Base-by-base conservation (phyloP, 2,888 invertebrate species). In the Acanthosepion lycidas region DNA sequence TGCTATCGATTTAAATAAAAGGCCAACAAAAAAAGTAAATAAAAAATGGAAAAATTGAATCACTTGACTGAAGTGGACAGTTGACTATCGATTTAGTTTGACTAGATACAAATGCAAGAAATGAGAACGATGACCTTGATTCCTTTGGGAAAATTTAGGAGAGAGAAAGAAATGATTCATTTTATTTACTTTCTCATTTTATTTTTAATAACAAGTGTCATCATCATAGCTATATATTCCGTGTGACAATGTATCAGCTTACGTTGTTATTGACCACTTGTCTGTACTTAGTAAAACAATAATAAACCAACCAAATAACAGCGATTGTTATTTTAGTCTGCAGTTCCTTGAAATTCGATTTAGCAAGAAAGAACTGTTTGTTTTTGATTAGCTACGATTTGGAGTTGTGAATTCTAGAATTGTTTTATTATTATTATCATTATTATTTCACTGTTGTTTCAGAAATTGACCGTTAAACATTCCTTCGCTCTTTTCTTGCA, bases 21-120 rank as follows among this genome's bases (percentile, higher is more conserved):
- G 18, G 78, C 78, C 78, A 78, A 78, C 78, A 78, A 23, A 78
- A 78, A 23, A 26, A 2, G 33, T 9, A 78, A 78, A 33, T 78
- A n/a, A 15, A 26, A n/a, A 33, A 12, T n/a, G 33, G n/a, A 33
- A n/a, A 12, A 78, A 12, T n/a, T 33, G n/a, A 33, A 18, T n/a
- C n/a, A 78, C n/a, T 78, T n/a, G n/a, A 78, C n/a, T 78, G n/a
- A 33, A 78, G n/a, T 78, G 78, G 78, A 78, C 78, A 78, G n/a
- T n/a, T 78, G 28, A 78, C 78, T 78, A 78, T 78, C 78, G n/a
- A 78, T 78, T 42, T 78, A 12, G 59, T 59, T 59, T 23, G 59
- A 23, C 6, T 59, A 6, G 59, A 59, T 26, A 59, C n/a, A 78
- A n/a, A 78, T 78, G n/a, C n/a, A 15, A 78, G n/a, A n/a, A 42